phyloP scores from a whole-genome alignment of 2,113 vertebrate species.

The Ophiodon elongatus region DNA sequence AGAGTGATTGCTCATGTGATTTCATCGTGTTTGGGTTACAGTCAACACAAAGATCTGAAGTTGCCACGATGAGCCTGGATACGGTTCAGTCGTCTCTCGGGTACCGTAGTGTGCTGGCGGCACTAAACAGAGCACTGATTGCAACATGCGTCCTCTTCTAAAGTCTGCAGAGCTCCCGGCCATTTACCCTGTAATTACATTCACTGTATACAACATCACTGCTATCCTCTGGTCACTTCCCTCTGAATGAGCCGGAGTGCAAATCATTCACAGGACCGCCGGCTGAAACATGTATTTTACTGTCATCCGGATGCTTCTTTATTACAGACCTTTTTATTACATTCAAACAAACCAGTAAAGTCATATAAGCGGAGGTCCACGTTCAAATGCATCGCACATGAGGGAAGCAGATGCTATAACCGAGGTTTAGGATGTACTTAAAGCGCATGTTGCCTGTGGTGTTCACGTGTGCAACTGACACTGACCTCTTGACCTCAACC shows the following conservation, averaged over 20 bases:
- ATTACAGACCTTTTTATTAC: constrained; percentile 20
- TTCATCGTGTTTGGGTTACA: not conserved
- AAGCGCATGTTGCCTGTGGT: constrained; percentile 22
- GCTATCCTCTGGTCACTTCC: not conserved
- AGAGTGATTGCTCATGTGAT: not conserved
- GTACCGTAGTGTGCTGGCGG: not conserved
- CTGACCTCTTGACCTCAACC: constrained; percentile 2
- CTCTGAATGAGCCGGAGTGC: constrained; percentile 5
- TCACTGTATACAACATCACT: not conserved
- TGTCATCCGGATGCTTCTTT: constrained; percentile 29
- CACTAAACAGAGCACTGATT: not conserved
- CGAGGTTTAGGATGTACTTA: not conserved
- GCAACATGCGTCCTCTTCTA: constrained; percentile 1
- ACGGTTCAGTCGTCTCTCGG: not conserved
- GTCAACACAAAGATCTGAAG: not conserved
- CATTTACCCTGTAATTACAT: constrained; percentile 47
- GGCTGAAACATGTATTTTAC: constrained; percentile 28
- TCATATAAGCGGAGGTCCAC: not conserved
- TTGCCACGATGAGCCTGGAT: not conserved
- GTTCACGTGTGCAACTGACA: constrained; percentile 2
- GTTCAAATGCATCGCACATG: not conserved
- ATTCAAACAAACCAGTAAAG: constrained; percentile 41
- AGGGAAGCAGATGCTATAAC: not conserved
- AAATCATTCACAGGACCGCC: constrained; percentile 37
- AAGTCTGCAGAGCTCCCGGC: constrained; percentile 5